Base-by-base conservation (phyloP, 2,797 vertebrate genomes). In the Acomys russatus region DNA sequence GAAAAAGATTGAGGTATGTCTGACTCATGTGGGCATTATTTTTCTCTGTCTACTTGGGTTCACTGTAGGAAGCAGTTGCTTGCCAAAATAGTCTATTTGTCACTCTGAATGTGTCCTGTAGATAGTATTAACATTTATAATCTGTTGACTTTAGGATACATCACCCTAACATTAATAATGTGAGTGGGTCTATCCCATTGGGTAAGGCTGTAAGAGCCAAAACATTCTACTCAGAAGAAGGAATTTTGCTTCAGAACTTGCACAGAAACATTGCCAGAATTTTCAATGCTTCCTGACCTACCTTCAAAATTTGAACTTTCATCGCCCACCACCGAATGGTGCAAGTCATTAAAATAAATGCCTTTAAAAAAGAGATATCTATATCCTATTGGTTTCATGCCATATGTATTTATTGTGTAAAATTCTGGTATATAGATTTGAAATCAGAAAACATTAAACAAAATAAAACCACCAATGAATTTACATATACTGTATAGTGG, bases 331-430 rank as follows among this genome's bases (percentile, higher is more conserved):
- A 49, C 35, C 77, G 9, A 12, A 8, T 92, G 35, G 90, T 28
- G 30, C 6, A 74, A 18, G 85, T 91, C 38, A 25, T 84, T 90
- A 54, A 95, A 96, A 93, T 78, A 76, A 88, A 70, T 86, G 9
- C 70, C 17, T 94, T 51, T 17, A 44, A 76, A 76, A 28, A 25
- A 64, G 23, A 15, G 15, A 22, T 49, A 5, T 73, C 4, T 64
- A 8, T 77, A 30, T 59, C 10, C 15, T 44, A 1, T 80, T 93
- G 51, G 1, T 91, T 78, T 61, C 44, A 44, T 44, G 44, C 44
- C 44, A 44, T 44, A 44, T 44, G 44, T 88, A 0, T 85, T 92
- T 90, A 51, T 33, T 77, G 70, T 93, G 66, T 33, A 88, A 64
- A 93, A 84, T 14, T 11, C 9, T 85, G 15, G 94, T 3, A 54